Evolutionary conservation across 2,888 invertebrate species (phyloP), one percentile per base, ranked within the genome.

Genomic region (Pristionchus japonicus): DNA sequence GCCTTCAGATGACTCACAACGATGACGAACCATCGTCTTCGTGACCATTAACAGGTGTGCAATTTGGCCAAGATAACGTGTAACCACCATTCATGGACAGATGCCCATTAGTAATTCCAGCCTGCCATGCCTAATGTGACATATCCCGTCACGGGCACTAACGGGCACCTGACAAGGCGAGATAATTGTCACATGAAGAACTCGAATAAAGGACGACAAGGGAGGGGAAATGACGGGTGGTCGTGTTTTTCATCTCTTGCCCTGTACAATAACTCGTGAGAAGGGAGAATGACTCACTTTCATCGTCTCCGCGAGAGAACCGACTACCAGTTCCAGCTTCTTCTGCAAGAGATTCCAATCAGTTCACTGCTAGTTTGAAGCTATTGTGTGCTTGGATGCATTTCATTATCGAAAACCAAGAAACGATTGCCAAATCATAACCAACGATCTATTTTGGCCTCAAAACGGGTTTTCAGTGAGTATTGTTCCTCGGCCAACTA

Each of bases 261-360:
- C 40, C 17, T n/a, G 31, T 49, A 82, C 49, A 40, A 82, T 82
- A 82, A 82, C 49, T 82, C 47, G 52, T 49, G 82, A 82, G 37
- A 74, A 31, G 13, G 64, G 74, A 4, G 49, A 49, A 49, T 82
- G 82, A 84, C 86, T 64, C 67, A 86, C 86, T 52, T 88, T 87
- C 88, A 92, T 91, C n/a, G 87, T 89, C 11, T 90, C 90, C 13
- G 91, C 89, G 20, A 89, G 89, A 1, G 92, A 90, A 49, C 92
- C 92, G 11, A 92, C 92, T n/a, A 92, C 90, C 49, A 92, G 90
- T 77, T 92, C 92, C 34, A 92, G 88, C 86, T 92, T 92, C 74
- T 89, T 89, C 92, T 92, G 83, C 57, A 89, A 87, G 40, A 40
- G 20, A 74, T 74, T n/a, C 40, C 15, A 34, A 34, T 47, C 34